Evolutionary conservation across 2,888 invertebrate species (phyloP).

Genomic region (Agonopterix heracliana): DNA sequence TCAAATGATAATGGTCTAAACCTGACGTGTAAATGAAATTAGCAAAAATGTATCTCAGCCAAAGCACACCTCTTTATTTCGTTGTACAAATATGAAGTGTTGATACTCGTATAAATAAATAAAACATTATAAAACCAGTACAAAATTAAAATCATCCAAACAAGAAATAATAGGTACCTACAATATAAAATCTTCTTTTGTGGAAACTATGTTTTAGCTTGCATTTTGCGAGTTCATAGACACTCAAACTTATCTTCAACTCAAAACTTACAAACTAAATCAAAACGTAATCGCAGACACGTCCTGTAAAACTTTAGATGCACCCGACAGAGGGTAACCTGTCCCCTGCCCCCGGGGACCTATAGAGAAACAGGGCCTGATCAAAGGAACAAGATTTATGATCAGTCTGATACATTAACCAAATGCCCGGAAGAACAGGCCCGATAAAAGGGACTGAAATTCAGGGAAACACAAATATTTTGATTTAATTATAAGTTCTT

Average conservation of each 20-base stretch:
- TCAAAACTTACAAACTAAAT: no score
- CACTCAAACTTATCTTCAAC: not conserved
- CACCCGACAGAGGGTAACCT: slow-evolving; percentile 15
- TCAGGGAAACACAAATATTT: slow-evolving; percentile 13
- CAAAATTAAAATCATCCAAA: no score
- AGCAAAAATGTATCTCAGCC: no score
- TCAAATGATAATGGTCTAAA: no score
- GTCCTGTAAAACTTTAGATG: slow-evolving; percentile 19
- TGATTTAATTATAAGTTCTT: slow-evolving; percentile 1
- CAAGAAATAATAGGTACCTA: no score
- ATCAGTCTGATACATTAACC: slow-evolving; percentile 42
- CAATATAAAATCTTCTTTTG: no score
- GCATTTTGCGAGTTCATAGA: not conserved
- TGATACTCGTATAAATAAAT: no score
- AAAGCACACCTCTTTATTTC: no score
- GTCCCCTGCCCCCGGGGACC: slow-evolving; percentile 10
- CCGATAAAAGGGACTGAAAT: slow-evolving; percentile 39
- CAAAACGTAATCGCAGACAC: slow-evolving; percentile 1
- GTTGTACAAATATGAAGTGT: no score
- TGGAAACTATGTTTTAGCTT: no score
- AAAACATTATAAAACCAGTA: no score
- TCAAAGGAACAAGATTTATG: slow-evolving; percentile 46
- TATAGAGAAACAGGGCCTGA: slow-evolving; percentile 18
- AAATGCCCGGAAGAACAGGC: slow-evolving; percentile 39
- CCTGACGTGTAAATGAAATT: no score